A percentile compares a stretch with the other conserved stretches of the same genome.
These are phyloP conservation scores for Sebastes diploproa DNA, from an alignment of 2,797 vertebrate genomes.

Conservation along the genomic window DNA sequence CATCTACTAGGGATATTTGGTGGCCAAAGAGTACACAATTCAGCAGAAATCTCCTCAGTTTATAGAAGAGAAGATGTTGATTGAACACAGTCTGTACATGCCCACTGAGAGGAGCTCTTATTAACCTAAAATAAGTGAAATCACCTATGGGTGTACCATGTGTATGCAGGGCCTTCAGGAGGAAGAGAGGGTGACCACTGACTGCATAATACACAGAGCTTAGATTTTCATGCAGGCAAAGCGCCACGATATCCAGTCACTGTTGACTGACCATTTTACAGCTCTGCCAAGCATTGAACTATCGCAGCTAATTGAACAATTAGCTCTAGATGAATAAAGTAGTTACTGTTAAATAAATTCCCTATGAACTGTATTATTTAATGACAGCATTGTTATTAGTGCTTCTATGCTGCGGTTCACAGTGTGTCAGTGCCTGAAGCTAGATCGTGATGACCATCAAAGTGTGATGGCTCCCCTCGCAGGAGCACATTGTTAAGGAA, in stretches of 20 bases:
- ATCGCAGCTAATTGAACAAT: conserved; percentile 12
- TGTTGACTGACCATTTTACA: background rate
- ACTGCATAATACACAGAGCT: background rate
- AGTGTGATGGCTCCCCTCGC: conserved; percentile 29
- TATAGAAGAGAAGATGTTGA: background rate
- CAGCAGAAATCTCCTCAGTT: background rate
- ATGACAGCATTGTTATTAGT: background rate
- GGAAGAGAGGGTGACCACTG: background rate
- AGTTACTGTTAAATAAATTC: background rate
- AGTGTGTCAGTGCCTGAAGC: conserved; percentile 1
- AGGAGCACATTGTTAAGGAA: conserved; percentile 36
- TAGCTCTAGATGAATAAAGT: background rate
- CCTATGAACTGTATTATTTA: background rate
- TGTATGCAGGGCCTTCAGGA: background rate
- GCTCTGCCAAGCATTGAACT: background rate
- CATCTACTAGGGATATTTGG: too few species aligned
- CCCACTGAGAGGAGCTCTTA: background rate
- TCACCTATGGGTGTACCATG: background rate
- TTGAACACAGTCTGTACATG: background rate
- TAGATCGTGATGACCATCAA: conserved; percentile 32
- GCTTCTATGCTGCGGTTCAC: background rate
- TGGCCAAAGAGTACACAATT: background rate
- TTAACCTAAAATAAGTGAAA: background rate
- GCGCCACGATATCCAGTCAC: background rate
- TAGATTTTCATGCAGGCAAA: conserved; percentile 2